A percentile compares a stretch with the other conserved stretches of the same genome.
These are phyloP conservation scores for Lapara coniferarum DNA, from an alignment of 2,888 invertebrate species.

Conservation along the genomic window DNA sequence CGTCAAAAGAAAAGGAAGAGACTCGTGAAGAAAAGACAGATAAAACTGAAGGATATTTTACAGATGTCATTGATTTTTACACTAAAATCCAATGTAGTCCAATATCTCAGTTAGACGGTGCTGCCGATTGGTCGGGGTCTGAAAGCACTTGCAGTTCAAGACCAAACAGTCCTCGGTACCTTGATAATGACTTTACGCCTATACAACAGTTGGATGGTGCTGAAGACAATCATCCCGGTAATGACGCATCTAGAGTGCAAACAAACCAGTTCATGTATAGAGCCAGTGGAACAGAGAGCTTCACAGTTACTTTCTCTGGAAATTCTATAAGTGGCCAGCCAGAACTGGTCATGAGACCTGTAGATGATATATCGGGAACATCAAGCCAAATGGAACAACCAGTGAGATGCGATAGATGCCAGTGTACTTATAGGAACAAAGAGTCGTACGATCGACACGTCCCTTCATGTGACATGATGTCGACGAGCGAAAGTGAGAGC, in stretches of 20 bases:
- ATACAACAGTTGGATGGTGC: conserved; percentile 88
- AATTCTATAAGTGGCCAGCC: conserved; percentile 78
- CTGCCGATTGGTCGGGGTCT: conserved; percentile 86
- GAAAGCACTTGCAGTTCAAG: conserved; percentile 78
- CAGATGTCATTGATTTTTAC: conserved; percentile 81
- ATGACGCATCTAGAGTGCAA: conserved; percentile 65
- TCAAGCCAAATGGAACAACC: conserved; percentile 86
- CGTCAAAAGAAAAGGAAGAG: conserved; percentile 74
- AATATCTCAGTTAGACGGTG: conserved; percentile 88
- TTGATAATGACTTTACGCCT: conserved; percentile 66
- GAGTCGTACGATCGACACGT: conserved; percentile 92
- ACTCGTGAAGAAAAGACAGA: conserved; percentile 60
- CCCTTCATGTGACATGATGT: conserved; percentile 89
- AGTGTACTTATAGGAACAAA: conserved; percentile 92
- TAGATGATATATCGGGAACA: conserved; percentile 66
- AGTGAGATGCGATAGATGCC: conserved; percentile 94
- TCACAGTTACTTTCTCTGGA: conserved; percentile 79
- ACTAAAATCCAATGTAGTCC: conserved; percentile 82
- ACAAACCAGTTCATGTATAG: conserved; percentile 75
- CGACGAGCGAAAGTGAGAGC: conserved; percentile 92
- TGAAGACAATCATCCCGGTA: conserved; percentile 82
- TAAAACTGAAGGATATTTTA: conserved; percentile 73
- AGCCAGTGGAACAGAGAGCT: conserved; percentile 77
- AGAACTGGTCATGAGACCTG: conserved; percentile 74
- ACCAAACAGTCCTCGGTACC: conserved; percentile 69